Evolutionary conservation across 1,140 invertebrate genomes (phyloP), one percentile per base, ranked within the genome.

Genomic region (Heliconius congener): DNA sequence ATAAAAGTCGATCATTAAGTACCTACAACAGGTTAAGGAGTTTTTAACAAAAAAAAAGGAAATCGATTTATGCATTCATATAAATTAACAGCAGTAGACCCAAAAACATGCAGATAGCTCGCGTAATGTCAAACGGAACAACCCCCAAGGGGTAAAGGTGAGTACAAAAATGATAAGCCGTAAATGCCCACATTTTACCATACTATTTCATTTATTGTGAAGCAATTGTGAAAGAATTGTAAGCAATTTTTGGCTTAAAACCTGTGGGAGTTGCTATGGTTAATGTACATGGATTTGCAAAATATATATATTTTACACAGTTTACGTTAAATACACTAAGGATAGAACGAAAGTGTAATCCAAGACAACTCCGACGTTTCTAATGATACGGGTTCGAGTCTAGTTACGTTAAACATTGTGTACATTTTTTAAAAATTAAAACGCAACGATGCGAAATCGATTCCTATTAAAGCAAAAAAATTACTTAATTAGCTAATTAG

Each of bases 161-260:
- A 77, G 82, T 57, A 88, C 88, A 88, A 89, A 90, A 90, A 86
- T 89, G 88, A 90, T 91, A 91, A 90, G 83, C 82, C 50, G 74
- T 77, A 80, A 80, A 76, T 46, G 79, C 75, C 30, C 57, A 80
- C 55, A 80, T 74, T 76, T 76, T 37, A 34, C 34, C 52, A 76
- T 80, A 76, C 71, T 72, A 30, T 39, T 60, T 80, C 77, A 82
- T 85, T 83, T 85, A 85, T 86, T 82, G 78, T 77, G 73, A 74
- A 74, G 77, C 50, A 23, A 23, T 23, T 23, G 23, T 23, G 23
- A 23, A 23, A 23, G 23, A 23, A 23, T 23, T 23, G 23, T 23
- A 74, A 74, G 77, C 50, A 81, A 84, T 85, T 88, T 85, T 80
- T 85, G 82, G 71, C 86, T 87, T 85, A 81, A 85, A 83, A 78